Evolutionary conservation across 2,113 vertebrate genomes (phyloP).

Genomic region (Meles meles): DNA sequence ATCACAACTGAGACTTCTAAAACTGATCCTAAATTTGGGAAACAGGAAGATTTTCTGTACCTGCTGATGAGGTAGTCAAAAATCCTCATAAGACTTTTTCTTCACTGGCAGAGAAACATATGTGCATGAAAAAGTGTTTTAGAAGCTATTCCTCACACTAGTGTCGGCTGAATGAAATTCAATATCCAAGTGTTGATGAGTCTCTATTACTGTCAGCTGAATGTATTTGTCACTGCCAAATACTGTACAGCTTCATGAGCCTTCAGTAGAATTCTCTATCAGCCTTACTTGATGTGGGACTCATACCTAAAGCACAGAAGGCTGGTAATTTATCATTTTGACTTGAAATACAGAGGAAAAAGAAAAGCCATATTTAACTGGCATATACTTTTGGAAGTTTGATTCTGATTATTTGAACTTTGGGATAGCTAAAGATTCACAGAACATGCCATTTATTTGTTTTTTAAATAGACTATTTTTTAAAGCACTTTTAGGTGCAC

Average conservation of each 20-base stretch:
- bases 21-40: neutral
- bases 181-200: conserved; percentile 36
- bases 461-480: neutral
- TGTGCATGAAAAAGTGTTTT: conserved; percentile 22
- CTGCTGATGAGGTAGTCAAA: neutral
- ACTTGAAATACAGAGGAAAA: conserved; percentile 31
- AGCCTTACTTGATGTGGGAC: neutral
- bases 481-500: neutral
- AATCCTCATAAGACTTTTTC: conserved; percentile 16
- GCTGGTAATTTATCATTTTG: conserved; percentile 36
- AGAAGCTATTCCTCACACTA: neutral
- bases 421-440: neutral
- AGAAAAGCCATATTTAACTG: neutral
- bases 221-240: conserved; percentile 56
- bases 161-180: conserved; percentile 58
- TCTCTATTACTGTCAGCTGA: conserved; percentile 41
- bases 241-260: conserved; percentile 39
- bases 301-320: conserved; percentile 12
- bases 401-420: neutral
- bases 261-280: conserved; percentile 22
- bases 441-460: neutral
- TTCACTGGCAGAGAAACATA: neutral
- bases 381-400: neutral
- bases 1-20: neutral
- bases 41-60: neutral